Evolutionary conservation across 2,113 vertebrate genomes (phyloP), one percentile per base, ranked within the genome.

Genomic region (Suricata suricatta): DNA sequence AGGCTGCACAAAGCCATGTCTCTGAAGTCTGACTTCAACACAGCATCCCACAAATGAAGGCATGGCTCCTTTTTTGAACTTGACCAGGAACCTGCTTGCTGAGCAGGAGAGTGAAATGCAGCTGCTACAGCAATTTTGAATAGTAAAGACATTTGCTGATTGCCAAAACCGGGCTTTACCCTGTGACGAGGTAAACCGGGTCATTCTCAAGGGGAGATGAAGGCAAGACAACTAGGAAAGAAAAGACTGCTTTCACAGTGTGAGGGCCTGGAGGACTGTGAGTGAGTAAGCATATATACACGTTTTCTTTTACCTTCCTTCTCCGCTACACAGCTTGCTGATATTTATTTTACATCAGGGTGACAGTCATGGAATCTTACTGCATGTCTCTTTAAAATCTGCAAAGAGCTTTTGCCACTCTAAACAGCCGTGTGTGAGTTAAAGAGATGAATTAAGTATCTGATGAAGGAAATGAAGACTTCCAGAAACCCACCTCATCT

Each of bases 11-110:
- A 98, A 98, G 90, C 92, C 76, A 10, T 68, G 92, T 85, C 71
- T 98, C 97, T 97, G 97, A 98, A 98, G 98, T 98, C 96, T 96
- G 94, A 98, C 97, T 98, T 97, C 96, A 97, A 94, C 98, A 92
- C 97, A 94, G 97, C 97, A 98, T 97, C 92, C 97, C 9, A 21
- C 97, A 97, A 97, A 97, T 96, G 96, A 97, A 98, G 97, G 92
- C 80, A 88, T 90, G 96, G 95, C 94, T 98, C 95, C 94, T 97
- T 97, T 97, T 98, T 97, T 98, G 97, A 98, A 97, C 97, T 95
- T 98, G 97, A 97, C 93, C 90, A 87, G 96, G 80, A 96, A 72
- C 92, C 96, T 93, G 92, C 90, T 97, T 38, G 27, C 90, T 82
- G 81, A 97, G 95, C 87, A 88, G 50, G 95, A 91, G 33, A 60